These are phyloP conservation scores for Micrasema longulum DNA, from an alignment of 1,140 invertebrate species.

Conservation along the genomic window DNA sequence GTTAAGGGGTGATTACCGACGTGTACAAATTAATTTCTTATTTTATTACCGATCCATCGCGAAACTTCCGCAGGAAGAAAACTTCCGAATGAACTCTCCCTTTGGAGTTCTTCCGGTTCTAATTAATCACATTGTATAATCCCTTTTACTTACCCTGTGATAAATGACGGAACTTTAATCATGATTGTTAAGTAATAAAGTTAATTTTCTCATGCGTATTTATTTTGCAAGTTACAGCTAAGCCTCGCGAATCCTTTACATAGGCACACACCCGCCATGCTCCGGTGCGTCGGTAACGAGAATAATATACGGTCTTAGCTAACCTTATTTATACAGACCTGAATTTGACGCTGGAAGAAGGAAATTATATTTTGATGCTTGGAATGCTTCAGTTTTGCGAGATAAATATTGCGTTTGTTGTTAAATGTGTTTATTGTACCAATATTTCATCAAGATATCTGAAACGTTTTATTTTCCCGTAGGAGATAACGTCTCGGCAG, in stretches of 20 bases:
- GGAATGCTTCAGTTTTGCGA: not conserved
- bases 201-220: slow-evolving; percentile 33
- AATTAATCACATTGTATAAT: slow-evolving; percentile 39
- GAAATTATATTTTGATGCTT: slow-evolving; percentile 10
- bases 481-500: not conserved
- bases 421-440: not conserved
- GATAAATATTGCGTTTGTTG: not conserved
- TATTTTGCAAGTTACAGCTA: slow-evolving; percentile 25
- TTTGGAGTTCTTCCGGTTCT: slow-evolving; percentile 2
- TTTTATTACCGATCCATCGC: slow-evolving; percentile 23
- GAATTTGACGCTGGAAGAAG: not conserved
- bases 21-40: slow-evolving; percentile 11
- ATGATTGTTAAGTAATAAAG: slow-evolving; percentile 39
- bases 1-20: too few species aligned
- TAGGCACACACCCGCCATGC: too few species aligned
- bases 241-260: not conserved
- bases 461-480: not conserved
- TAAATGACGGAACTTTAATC: slow-evolving; percentile 39
- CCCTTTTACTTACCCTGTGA: slow-evolving; percentile 35
- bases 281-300: not conserved
- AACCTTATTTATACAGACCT: not conserved
- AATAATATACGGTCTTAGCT: not conserved
- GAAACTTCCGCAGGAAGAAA: slow-evolving; percentile 14
- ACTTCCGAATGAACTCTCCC: slow-evolving; percentile 26
- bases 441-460: not conserved